Evolutionary conservation across 2,113 vertebrate species (phyloP).

Genomic region (Natator depressus): DNA sequence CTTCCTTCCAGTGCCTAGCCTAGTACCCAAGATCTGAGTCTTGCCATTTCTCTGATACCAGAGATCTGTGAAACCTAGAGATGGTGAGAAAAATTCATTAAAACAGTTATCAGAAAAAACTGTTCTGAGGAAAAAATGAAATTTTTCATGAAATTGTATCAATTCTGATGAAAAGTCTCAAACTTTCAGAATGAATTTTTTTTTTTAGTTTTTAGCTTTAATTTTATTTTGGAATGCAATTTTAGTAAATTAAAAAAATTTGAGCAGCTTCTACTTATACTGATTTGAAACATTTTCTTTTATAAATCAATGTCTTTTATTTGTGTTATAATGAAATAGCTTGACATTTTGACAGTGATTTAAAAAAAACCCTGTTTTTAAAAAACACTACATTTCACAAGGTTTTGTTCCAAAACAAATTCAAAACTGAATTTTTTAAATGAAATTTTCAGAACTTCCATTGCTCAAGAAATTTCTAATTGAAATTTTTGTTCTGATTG

Average conservation of each 20-base stretch:
- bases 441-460: not conserved
- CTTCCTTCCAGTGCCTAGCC: not conserved
- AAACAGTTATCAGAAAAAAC: not conserved
- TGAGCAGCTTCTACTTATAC: not conserved
- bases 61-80: not conserved
- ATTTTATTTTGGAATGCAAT: not conserved
- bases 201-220: not conserved
- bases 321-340: not conserved
- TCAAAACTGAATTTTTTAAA: not conserved
- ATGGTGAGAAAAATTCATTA: not conserved
- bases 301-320: not conserved
- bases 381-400: not conserved
- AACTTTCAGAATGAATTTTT: not conserved
- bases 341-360: not conserved
- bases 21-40: not conserved
- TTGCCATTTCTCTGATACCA: not conserved
- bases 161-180: not conserved
- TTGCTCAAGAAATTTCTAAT: not conserved
- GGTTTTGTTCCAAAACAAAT: not conserved
- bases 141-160: not conserved
- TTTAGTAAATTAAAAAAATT: not conserved
- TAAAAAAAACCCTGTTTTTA: not conserved
- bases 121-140: not conserved
- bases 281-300: not conserved
- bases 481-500: not conserved